A percentile compares a stretch with the other conserved stretches of the same genome.
These are phyloP conservation scores for Cheilosia grossa DNA, from an alignment of 2,888 invertebrate genomes.

Conservation along the genomic window DNA sequence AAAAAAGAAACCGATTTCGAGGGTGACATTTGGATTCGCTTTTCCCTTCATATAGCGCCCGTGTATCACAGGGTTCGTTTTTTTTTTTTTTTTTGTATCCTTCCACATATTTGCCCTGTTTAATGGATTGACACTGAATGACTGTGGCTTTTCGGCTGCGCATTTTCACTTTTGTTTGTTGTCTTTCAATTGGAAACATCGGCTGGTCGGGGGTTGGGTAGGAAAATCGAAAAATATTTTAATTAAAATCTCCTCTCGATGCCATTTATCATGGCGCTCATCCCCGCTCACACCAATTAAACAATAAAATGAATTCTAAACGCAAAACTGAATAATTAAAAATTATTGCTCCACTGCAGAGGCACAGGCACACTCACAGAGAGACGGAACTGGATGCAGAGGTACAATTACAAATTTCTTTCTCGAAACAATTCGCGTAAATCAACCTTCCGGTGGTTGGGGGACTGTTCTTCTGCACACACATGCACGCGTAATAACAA, in stretches of 20 bases:
- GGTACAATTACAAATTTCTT: constrained; percentile 60
- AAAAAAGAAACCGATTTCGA: constrained; percentile 40
- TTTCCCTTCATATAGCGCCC: constrained; percentile 21
- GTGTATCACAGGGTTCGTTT: neutral
- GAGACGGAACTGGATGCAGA: constrained; percentile 2
- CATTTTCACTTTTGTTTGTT: constrained; percentile 27
- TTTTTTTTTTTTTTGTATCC: constrained; percentile 28
- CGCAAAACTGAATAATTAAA: constrained; percentile 69
- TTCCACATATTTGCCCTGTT: constrained; percentile 67
- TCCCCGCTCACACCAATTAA: constrained; percentile 60
- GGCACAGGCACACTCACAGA: constrained; percentile 5
- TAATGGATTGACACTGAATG: constrained; percentile 73
- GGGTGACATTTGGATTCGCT: constrained; percentile 70
- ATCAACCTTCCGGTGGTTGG: constrained; percentile 61
- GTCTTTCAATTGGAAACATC: constrained; percentile 51
- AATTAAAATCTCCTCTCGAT: constrained; percentile 64
- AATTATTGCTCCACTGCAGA: constrained; percentile 52
- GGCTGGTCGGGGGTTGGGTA: neutral
- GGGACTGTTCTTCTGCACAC: constrained; percentile 24
- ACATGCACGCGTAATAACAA: constrained; percentile 66
- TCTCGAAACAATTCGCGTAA: constrained; percentile 67
- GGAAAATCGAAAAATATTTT: constrained; percentile 42
- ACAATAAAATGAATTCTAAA: constrained; percentile 66
- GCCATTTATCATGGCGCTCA: constrained; percentile 65
- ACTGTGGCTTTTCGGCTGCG: constrained; percentile 55